phyloP scores from a whole-genome alignment of 2,113 vertebrate species.

The Embiotoca jacksoni region DNA sequence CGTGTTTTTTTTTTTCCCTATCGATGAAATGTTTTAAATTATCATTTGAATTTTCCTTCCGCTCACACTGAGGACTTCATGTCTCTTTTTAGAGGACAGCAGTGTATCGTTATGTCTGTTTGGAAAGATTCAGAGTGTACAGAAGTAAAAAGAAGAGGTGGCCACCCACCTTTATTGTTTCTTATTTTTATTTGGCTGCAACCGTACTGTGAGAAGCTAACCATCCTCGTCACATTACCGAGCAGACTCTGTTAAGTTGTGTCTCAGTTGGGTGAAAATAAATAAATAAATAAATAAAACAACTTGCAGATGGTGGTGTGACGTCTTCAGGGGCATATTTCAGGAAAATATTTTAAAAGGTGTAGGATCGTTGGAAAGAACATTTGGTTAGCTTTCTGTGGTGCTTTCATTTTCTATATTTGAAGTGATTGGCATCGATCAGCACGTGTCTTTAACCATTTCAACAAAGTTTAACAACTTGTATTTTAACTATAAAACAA shows the following conservation, averaged over 20 bases:
- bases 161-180: conserved; percentile 66
- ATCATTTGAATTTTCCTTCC: too few species aligned
- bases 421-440: not conserved
- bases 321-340: conserved; percentile 37
- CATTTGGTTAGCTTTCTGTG: not conserved
- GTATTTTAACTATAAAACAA: not conserved
- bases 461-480: not conserved
- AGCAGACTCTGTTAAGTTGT: conserved; percentile 32
- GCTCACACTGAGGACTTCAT: not conserved
- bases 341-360: conserved; percentile 33
- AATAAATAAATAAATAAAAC: conserved; percentile 11
- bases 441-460: not conserved
- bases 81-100: conserved; percentile 14
- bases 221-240: conserved; percentile 44
- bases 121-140: conserved; percentile 14
- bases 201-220: conserved; percentile 27
- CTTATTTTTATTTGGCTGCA: conserved; percentile 57
- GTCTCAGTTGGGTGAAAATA: conserved; percentile 39
- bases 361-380: conserved; percentile 10
- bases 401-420: not conserved
- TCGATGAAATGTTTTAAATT: too few species aligned
- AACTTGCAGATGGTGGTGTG: conserved; percentile 52
- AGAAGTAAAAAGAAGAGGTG: conserved; percentile 32
- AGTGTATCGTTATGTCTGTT: conserved; percentile 17
- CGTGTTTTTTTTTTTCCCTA: too few species aligned